Evolutionary conservation across 2,113 vertebrate species (phyloP).

Genomic region (Gopherus evgoodei): DNA sequence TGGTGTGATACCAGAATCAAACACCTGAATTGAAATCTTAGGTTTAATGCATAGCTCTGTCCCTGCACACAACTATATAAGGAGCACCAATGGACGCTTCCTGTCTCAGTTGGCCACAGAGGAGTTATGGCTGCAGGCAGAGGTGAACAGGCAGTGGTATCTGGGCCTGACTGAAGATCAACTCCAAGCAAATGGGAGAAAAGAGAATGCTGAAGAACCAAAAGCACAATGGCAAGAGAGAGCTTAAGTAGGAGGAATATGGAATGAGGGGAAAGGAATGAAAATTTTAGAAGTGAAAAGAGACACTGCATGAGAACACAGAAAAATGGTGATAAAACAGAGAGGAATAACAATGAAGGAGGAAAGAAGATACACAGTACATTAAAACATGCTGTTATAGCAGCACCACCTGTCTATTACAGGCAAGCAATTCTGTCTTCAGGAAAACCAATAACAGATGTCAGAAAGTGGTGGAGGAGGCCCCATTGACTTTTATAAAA

Average conservation of each 20-base stretch:
- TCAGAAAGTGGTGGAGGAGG: background rate
- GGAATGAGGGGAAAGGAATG: background rate
- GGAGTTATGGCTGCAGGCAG: background rate
- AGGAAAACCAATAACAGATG: background rate
- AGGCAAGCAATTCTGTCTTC: background rate
- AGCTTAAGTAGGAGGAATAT: background rate
- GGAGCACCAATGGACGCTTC: background rate
- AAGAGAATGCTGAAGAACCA: background rate
- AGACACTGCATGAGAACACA: background rate
- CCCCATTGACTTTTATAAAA: background rate
- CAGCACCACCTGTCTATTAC: background rate
- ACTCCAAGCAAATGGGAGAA: background rate
- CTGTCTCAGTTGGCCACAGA: background rate
- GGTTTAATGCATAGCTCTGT: background rate
- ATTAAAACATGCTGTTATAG: background rate
- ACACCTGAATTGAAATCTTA: rapidly evolving
- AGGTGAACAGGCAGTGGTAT: background rate
- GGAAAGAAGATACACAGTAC: background rate
- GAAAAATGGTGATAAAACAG: background rate
- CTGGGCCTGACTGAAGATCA: background rate
- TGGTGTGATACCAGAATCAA: background rate
- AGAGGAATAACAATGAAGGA: background rate
- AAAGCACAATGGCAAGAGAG: background rate
- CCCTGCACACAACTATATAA: background rate
- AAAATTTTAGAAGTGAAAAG: background rate